A percentile compares a stretch with the other conserved stretches of the same genome.
Evolutionary conservation across 2,113 vertebrate genomes (phyloP).

Genomic region (Melanostigma gelatinosum): DNA sequence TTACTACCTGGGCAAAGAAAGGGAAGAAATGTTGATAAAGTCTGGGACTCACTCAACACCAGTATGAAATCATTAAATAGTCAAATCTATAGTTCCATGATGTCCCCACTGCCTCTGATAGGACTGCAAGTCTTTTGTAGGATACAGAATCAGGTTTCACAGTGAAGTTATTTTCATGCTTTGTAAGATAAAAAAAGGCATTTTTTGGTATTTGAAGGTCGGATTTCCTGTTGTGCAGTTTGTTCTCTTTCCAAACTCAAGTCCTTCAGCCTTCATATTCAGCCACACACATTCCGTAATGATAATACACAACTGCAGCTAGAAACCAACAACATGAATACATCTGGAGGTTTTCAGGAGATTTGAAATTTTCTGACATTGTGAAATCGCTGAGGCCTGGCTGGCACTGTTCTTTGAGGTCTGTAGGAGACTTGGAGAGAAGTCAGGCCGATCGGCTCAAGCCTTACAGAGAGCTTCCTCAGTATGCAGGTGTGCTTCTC

Average conservation of each 20-base stretch:
- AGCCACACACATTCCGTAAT: slow-evolving; percentile 39
- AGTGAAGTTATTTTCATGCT: slow-evolving; percentile 35
- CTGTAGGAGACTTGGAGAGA: slow-evolving; percentile 17
- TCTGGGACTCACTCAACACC: slow-evolving; percentile 4
- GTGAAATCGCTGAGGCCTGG: slow-evolving; percentile 43
- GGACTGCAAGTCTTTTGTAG: neutral
- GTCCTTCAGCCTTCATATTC: slow-evolving; percentile 41
- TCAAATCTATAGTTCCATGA: neutral
- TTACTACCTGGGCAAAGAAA: neutral
- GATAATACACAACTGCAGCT: slow-evolving; percentile 40
- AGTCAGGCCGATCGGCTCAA: slow-evolving; percentile 57
- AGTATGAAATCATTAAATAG: neutral
- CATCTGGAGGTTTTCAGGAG: slow-evolving; percentile 56
- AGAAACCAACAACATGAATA: slow-evolving; percentile 41
- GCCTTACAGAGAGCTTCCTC: slow-evolving; percentile 55
- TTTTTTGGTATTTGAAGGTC: slow-evolving; percentile 59
- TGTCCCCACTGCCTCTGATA: neutral
- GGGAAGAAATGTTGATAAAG: neutral
- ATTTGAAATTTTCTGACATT: slow-evolving; percentile 53
- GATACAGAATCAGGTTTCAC: slow-evolving; percentile 13
- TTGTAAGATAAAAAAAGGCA: slow-evolving; percentile 2
- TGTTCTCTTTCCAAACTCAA: slow-evolving; percentile 58
- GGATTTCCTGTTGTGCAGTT: slow-evolving; percentile 50
- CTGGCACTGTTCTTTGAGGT: slow-evolving; percentile 47
- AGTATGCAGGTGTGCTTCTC: slow-evolving; percentile 67